A percentile compares a stretch with the other conserved stretches of the same genome.
Evolutionary conservation across 2,888 invertebrate genomes (phyloP).

Genomic region (Ceraclea dissimilis): DNA sequence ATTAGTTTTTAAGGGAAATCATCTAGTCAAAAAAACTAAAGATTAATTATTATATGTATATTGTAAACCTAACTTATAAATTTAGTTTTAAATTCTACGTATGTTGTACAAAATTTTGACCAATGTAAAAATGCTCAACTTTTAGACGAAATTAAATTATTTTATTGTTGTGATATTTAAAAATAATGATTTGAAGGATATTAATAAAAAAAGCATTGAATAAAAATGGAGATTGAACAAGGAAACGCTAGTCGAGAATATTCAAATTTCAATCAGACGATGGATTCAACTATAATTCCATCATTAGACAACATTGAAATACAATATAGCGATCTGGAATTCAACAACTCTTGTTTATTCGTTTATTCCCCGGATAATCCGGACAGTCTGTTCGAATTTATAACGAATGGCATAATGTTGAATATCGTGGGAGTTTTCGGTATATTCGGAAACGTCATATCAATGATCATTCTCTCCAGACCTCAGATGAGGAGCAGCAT

Average conservation of each 20-base stretch:
- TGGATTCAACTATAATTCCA: constrained; percentile 14
- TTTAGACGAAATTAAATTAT: too few relatives aligned
- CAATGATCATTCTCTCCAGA: constrained; percentile 83
- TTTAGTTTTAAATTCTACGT: too few relatives aligned
- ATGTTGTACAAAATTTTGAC: too few relatives aligned
- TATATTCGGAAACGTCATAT: constrained; percentile 81
- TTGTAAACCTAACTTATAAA: too few relatives aligned
- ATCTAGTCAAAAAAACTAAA: too few relatives aligned
- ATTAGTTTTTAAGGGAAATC: too few relatives aligned
- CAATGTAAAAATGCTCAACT: too few relatives aligned
- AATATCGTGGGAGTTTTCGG: constrained; percentile 77
- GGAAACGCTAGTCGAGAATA: constrained; percentile 4
- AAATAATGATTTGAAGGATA: neutral
- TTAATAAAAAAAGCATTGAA: neutral
- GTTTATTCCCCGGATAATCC: constrained; percentile 35
- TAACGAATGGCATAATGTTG: constrained; percentile 73
- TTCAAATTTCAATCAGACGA: constrained; percentile 5
- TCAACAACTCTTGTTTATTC: constrained; percentile 18
- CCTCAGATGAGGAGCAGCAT: constrained; percentile 95
- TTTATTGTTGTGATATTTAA: too few relatives aligned
- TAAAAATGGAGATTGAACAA: constrained; percentile 11
- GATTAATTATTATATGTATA: too few relatives aligned
- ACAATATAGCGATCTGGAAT: constrained; percentile 8
- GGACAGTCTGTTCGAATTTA: constrained; percentile 64
- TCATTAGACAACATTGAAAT: constrained; percentile 9